These are phyloP conservation scores for Eucriotettix oculatus DNA, from an alignment of 2,888 invertebrate genomes.

Conservation along the genomic window DNA sequence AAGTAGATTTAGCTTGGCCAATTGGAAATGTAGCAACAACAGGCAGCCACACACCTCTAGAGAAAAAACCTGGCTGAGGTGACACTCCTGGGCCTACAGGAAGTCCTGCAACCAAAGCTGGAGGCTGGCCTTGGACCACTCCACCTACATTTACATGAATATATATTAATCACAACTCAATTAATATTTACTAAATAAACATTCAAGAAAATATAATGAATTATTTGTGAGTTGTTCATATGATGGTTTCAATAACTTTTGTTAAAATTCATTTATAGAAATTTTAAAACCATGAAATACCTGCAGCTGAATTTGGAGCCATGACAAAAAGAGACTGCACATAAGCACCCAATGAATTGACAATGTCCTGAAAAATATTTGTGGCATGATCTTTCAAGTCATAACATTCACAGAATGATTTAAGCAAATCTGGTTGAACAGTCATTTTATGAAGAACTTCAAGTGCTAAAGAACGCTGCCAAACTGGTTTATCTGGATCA, in stretches of 20 bases:
- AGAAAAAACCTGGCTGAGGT: slow-evolving; percentile 82
- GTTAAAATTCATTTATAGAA: background rate
- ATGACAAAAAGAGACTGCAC: slow-evolving; percentile 80
- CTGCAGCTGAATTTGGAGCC: slow-evolving; percentile 25
- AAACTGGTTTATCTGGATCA: slow-evolving; percentile 89
- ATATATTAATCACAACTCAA: background rate
- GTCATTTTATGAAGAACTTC: slow-evolving; percentile 93
- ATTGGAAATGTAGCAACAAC: slow-evolving; percentile 70
- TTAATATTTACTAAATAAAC: too few species aligned
- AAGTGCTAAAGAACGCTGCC: slow-evolving; percentile 89
- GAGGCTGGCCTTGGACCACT: slow-evolving; percentile 39
- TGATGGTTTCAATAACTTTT: too few species aligned
- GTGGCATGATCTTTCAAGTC: slow-evolving; percentile 89
- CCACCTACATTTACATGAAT: slow-evolving; percentile 18
- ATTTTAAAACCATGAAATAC: background rate
- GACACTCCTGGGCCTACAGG: slow-evolving; percentile 61
- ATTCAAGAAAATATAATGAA: too few species aligned
- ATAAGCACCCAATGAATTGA: slow-evolving; percentile 82
- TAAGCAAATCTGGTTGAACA: slow-evolving; percentile 70
- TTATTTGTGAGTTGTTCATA: too few species aligned
- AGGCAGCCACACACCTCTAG: slow-evolving; percentile 84
- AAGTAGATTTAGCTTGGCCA: slow-evolving; percentile 75
- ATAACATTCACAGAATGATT: slow-evolving; percentile 87
- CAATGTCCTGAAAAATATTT: slow-evolving; percentile 87
- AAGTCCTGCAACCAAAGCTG: slow-evolving; percentile 43